phyloP scores from a whole-genome alignment of 2,113 vertebrate genomes.

The Serilophus lunatus region DNA sequence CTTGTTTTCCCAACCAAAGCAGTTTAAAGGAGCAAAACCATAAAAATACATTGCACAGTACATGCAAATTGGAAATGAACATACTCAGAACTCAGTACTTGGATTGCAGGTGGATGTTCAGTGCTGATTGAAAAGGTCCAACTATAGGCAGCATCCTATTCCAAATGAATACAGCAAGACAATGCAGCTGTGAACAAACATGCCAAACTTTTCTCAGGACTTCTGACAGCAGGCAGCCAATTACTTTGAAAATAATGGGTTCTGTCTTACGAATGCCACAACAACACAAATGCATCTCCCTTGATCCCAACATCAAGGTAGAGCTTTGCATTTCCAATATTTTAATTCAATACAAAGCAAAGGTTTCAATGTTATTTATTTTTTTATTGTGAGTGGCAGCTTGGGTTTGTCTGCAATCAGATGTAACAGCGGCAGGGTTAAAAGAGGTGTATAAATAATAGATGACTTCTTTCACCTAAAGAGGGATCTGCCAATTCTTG shows the following conservation, averaged over 20 bases:
- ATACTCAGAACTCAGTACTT: background rate
- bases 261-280: conserved; percentile 65
- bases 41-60: background rate
- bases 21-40: background rate
- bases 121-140: conserved; percentile 10
- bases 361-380: background rate
- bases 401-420: conserved; percentile 37
- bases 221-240: conserved; percentile 76
- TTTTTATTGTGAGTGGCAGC: conserved; percentile 14
- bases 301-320: conserved; percentile 73
- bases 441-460: conserved; percentile 50
- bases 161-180: conserved; percentile 49
- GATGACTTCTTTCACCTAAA: conserved; percentile 32
- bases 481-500: conserved; percentile 45
- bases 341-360: conserved; percentile 52
- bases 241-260: conserved; percentile 72
- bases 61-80: background rate
- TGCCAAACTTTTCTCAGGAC: conserved; percentile 61
- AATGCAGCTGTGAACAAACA: conserved; percentile 41
- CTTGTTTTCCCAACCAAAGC: background rate
- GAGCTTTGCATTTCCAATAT: conserved; percentile 63
- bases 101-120: background rate
- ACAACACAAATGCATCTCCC: conserved; percentile 57
- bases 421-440: conserved; percentile 28
- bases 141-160: conserved; percentile 12